These are phyloP conservation scores for Pogonocichla stellata DNA, from an alignment of 2,113 vertebrate genomes.

Conservation along the genomic window DNA sequence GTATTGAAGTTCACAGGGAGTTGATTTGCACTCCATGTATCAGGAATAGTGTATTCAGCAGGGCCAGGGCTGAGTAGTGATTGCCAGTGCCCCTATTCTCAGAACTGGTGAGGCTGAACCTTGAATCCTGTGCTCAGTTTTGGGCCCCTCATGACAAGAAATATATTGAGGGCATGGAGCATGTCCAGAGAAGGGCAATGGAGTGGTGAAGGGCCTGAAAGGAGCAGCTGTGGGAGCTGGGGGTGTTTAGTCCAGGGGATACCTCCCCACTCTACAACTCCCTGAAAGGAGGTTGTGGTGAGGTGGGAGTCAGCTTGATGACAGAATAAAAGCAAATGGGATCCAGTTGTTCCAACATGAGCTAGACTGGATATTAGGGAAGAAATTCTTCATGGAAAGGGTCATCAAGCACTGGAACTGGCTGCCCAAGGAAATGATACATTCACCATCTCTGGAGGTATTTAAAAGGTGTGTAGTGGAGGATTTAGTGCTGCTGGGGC, in stretches of 20 bases:
- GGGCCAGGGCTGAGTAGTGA: not conserved
- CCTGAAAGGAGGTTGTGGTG: not conserved
- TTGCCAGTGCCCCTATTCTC: fast-evolving
- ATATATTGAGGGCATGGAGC: not conserved
- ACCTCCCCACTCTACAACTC: not conserved
- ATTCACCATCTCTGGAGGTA: not conserved
- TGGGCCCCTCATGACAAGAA: not conserved
- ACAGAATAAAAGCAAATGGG: not conserved
- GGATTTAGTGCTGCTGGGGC: too few species aligned
- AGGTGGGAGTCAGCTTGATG: not conserved
- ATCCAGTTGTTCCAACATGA: not conserved
- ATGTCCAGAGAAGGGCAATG: not conserved
- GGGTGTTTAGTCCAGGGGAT: not conserved
- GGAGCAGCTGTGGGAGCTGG: not conserved
- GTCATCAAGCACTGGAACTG: not conserved
- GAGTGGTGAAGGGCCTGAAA: not conserved
- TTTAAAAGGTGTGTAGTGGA: not conserved
- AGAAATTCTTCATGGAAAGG: not conserved
- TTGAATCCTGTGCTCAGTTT: not conserved
- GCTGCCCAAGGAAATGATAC: not conserved
- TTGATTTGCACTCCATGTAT: not conserved
- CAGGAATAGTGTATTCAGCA: not conserved
- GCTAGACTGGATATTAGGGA: not conserved
- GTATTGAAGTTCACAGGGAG: not conserved
- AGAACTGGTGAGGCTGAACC: not conserved